Evolutionary conservation across 2,797 vertebrate genomes (phyloP), one percentile per base, ranked within the genome.

Genomic region (Lacerta viridis): DNA sequence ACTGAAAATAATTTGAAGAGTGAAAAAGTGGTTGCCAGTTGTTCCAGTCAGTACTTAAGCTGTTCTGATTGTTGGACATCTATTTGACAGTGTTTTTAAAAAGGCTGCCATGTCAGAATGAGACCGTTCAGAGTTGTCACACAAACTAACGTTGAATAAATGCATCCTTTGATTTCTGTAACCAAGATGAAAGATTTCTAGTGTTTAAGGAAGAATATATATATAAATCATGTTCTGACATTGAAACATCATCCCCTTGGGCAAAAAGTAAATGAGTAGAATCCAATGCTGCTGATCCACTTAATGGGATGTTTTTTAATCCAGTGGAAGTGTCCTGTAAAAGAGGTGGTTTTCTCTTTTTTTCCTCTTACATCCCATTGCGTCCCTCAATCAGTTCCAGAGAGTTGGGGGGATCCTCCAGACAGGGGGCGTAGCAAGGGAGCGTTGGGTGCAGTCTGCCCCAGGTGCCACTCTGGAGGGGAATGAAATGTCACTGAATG

Each of bases 231-330:
- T 86, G 41, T 69, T 46, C 39, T 78, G 59, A 77, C 29, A 29
- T 68, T 39, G 84, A 87, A 93, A 92, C 92, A 90, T 91, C 91
- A 0, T 85, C 77, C 92, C 89, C 76, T 69, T 81, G 86, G 27
- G 91, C 0, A 3, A 79, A 92, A 86, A 92, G 78, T 71, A 89
- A 92, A 71, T 72, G 85, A 85, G 50, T 15, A 55, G 50, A 55
- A 55, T 55, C 50, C 50, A 15, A 10, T 55, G 50, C 50, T 55
- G 61, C 61, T 23, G 20, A 6, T 64, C 61, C 18, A 64, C 20
- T 64, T 64, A 23, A 55, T 55, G 50, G 50, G 50, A 55, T 55
- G 50, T 55, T 6, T 64, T 61, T 64, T 64, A 64, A 64, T 64
- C 61, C 61, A 18, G 18, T 64, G 61, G 61, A 64, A 20, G 61